Evolutionary conservation across 23 tunicate species (phyloP).

Genomic region (Trididemnum miniatum): DNA sequence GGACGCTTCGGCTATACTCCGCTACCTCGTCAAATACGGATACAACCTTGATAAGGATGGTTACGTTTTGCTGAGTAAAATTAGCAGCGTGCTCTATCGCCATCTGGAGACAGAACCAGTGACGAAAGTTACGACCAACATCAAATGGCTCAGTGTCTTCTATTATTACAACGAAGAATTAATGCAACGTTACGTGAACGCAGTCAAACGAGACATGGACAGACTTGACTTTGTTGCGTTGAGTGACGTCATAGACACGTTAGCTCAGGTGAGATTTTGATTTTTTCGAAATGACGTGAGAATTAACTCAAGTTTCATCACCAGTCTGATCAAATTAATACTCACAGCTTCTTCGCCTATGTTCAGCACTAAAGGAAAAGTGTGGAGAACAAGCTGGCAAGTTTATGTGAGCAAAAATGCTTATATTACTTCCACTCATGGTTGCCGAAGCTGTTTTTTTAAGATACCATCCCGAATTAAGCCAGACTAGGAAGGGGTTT

Average conservation of each 20-base stretch:
- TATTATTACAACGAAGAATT: conserved; percentile 67
- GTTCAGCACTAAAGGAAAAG: too few relatives aligned
- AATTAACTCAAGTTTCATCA: too few relatives aligned
- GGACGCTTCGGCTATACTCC: conserved; percentile 88
- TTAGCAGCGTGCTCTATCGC: conserved; percentile 48
- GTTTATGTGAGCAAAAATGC: too few relatives aligned
- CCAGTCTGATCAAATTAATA: too few relatives aligned
- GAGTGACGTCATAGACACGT: conserved; percentile 84
- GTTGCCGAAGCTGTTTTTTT: too few relatives aligned
- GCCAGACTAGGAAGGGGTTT: too few relatives aligned
- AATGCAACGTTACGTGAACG: conserved; percentile 54
- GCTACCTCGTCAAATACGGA: conserved; percentile 87
- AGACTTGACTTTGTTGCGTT: conserved; percentile 87
- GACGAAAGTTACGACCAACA: conserved; percentile 76
- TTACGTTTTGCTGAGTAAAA: conserved; percentile 41
- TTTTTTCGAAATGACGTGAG: too few relatives aligned
- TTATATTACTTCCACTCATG: too few relatives aligned
- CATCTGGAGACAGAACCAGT: conserved; percentile 46
- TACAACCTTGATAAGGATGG: conserved; percentile 61
- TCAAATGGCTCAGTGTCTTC: conserved; percentile 95
- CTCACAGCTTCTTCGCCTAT: too few relatives aligned
- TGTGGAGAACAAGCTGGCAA: too few relatives aligned
- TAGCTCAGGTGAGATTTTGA: conserved; percentile 87
- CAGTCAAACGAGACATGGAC: conserved; percentile 58
- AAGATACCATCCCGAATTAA: too few relatives aligned